phyloP scores from a whole-genome alignment of 2,797 vertebrate species.

The Lemur catta region DNA sequence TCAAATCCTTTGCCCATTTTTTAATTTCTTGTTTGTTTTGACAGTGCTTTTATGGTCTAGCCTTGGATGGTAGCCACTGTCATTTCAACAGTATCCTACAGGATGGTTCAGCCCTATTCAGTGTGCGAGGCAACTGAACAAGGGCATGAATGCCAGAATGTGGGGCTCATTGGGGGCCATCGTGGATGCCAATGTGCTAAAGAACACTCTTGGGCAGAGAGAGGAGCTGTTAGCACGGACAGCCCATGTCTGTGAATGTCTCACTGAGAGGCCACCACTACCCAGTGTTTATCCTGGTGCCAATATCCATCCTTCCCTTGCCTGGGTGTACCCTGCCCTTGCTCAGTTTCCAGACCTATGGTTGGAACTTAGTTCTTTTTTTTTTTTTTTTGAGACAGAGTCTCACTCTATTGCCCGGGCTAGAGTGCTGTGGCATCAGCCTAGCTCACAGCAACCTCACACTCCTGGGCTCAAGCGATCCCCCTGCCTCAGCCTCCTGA shows the following conservation, averaged over 20 bases:
- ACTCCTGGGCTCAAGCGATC: too few species aligned
- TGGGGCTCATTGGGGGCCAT: background rate
- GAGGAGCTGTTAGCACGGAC: too few species aligned
- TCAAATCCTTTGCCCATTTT: background rate
- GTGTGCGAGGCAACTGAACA: background rate
- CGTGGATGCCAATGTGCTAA: background rate
- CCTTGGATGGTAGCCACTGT: background rate
- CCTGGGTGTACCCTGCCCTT: background rate
- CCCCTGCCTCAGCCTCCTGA: too few species aligned
- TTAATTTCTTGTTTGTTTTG: background rate
- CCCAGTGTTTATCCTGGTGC: background rate
- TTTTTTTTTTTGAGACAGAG: too few species aligned
- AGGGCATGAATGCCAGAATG: background rate
- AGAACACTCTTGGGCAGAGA: background rate
- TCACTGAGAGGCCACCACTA: background rate
- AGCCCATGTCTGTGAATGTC: background rate
- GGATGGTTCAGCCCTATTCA: background rate
- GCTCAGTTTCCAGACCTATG: background rate
- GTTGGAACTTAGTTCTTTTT: background rate
- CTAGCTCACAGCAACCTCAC: too few species aligned
- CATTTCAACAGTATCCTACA: background rate
- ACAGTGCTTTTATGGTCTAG: background rate
- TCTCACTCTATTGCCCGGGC: too few species aligned
- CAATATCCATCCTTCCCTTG: background rate
- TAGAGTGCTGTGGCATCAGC: too few species aligned